phyloP scores from a whole-genome alignment of 2,888 invertebrate genomes.

The Crematogaster levior region DNA sequence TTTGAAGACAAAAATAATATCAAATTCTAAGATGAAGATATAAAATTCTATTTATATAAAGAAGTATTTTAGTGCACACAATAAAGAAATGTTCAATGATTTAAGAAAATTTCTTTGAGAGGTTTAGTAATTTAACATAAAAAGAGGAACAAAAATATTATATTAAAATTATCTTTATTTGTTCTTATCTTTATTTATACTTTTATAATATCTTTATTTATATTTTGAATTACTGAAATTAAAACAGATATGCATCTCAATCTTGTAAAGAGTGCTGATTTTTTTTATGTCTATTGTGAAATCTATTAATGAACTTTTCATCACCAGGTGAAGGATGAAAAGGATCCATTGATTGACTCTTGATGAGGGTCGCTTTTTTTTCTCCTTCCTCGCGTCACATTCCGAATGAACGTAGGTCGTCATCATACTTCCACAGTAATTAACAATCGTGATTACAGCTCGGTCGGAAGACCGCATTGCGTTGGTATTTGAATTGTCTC shows the following conservation, averaged over 20 bases:
- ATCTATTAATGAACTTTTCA: neutral
- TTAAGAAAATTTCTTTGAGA: neutral
- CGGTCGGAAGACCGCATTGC: conserved; percentile 68
- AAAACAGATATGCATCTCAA: neutral
- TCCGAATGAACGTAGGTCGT: conserved; percentile 21
- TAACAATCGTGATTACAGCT: conserved; percentile 63
- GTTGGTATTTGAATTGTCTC: conserved; percentile 59
- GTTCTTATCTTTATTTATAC: too few species aligned
- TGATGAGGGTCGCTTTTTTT: neutral
- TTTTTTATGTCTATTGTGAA: neutral
- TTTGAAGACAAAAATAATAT: neutral
- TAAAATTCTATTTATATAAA: neutral
- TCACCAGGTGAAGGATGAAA: neutral
- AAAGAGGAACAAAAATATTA: neutral
- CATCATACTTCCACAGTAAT: conserved; percentile 58
- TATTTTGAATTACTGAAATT: neutral
- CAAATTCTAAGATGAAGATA: neutral
- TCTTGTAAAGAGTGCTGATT: neutral
- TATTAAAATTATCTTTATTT: neutral
- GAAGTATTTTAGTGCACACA: neutral
- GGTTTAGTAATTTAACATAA: neutral
- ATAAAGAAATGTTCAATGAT: neutral
- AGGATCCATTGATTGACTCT: conserved; percentile 15
- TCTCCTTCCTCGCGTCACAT: conserved; percentile 2
- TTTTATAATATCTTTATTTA: too few species aligned